These are phyloP conservation scores for Lampropteryx suffumata DNA, from an alignment of 2,888 invertebrate species.

Conservation along the genomic window DNA sequence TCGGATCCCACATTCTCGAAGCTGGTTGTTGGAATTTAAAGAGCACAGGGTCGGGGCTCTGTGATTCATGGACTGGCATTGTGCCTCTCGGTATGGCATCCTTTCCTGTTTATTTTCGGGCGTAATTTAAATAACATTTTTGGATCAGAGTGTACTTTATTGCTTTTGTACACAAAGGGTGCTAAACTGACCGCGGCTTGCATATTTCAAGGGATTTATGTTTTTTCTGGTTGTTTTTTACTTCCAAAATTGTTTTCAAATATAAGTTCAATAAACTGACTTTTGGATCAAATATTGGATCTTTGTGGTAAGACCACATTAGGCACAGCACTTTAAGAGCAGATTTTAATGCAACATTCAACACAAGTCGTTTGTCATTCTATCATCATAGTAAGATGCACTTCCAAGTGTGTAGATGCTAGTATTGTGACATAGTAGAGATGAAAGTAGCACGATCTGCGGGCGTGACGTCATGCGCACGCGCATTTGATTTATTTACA, in stretches of 20 bases:
- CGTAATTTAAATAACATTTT: conserved; percentile 32
- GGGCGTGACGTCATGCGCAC: conserved; percentile 29
- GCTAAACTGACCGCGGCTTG: conserved; percentile 13
- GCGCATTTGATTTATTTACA: conserved; percentile 30
- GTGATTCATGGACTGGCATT: conserved; percentile 42
- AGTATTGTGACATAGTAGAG: conserved; percentile 9
- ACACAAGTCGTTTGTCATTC: too few relatives aligned
- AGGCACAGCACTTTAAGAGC: too few relatives aligned
- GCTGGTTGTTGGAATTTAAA: conserved; percentile 39
- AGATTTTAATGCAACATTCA: too few relatives aligned
- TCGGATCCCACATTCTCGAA: conserved; percentile 4
- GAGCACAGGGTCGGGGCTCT: conserved; percentile 18
- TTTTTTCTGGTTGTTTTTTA: conserved; percentile 8
- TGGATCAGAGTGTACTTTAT: conserved; percentile 30
- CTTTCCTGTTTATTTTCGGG: conserved; percentile 29
- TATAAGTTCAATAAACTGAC: too few relatives aligned
- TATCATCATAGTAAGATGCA: background rate
- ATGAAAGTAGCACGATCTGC: conserved; percentile 18
- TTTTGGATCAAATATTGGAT: too few relatives aligned
- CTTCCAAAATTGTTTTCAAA: background rate
- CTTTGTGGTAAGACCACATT: too few relatives aligned
- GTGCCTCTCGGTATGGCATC: conserved; percentile 25
- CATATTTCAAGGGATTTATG: conserved; percentile 14
- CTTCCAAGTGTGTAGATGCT: background rate
- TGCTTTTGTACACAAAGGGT: conserved; percentile 22